Percentiles rank a stretch among this genome's conserved stretches.
Conservation (phyloP, 2,113 vertebrate genomes). For the Lynx canadensis region DNA sequence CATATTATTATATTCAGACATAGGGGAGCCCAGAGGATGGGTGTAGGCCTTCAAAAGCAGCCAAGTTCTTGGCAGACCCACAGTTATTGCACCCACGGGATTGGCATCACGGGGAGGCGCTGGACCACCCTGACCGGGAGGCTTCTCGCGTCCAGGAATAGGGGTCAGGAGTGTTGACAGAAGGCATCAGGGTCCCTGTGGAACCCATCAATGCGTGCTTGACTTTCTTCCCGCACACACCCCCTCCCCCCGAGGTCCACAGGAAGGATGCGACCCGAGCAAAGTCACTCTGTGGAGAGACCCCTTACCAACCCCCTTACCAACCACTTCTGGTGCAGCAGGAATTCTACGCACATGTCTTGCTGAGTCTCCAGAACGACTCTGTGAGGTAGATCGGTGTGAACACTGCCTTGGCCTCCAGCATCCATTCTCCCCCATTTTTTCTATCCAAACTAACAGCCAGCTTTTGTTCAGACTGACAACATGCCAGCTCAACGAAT, state of each 20-base stretch:
- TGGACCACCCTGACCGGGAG: not conserved
- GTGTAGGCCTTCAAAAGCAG: not conserved
- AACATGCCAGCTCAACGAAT: not conserved
- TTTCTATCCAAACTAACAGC: not conserved
- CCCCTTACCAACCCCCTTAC: too few relatives aligned
- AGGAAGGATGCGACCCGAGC: not conserved
- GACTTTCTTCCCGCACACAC: not conserved
- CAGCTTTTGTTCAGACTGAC: not conserved
- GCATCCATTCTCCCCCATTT: not conserved
- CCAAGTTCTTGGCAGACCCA: slow-evolving; percentile 35
- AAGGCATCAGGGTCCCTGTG: slow-evolving; percentile 6
- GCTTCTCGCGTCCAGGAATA: not conserved
- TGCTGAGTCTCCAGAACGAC: not conserved
- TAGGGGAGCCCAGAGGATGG: slow-evolving; percentile 26
- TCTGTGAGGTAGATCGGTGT: not conserved
- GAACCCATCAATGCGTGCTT: not conserved
- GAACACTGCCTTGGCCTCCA: not conserved
- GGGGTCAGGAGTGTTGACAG: slow-evolving; percentile 32
- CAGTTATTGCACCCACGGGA: not conserved
- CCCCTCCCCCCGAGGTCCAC: fast-evolving
- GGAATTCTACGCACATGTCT: not conserved
- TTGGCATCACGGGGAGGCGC: not conserved
- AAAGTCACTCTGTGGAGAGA: not conserved
- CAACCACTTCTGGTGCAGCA: not conserved
- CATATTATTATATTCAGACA: slow-evolving; percentile 58